phyloP scores from a whole-genome alignment of 2,113 vertebrate species.

The Aplodontia rufa region DNA sequence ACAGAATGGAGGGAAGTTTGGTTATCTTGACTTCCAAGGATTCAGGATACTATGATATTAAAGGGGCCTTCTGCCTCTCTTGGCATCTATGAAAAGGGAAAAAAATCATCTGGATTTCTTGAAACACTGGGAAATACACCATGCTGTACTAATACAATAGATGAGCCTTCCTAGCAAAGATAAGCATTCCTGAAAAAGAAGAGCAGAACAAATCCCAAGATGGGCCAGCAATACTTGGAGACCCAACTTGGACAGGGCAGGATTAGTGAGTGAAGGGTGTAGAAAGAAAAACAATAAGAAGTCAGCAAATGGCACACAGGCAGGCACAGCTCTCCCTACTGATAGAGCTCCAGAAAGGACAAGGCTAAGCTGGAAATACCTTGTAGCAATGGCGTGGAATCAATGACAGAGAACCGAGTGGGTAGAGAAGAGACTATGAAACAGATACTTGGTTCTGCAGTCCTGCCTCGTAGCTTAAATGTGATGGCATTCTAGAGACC shows the following conservation, averaged over 20 bases:
- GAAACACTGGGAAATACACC: background rate
- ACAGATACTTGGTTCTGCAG: background rate
- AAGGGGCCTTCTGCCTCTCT: background rate
- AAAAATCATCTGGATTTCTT: background rate
- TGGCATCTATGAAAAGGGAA: background rate
- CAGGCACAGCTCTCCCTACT: too few species aligned
- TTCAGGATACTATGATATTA: background rate
- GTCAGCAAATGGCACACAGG: background rate
- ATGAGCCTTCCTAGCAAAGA: background rate
- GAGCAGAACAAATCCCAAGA: background rate
- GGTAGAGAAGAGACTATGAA: background rate
- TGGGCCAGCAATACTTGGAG: background rate
- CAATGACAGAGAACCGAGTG: background rate
- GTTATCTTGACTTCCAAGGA: background rate
- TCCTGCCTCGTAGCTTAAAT: background rate
- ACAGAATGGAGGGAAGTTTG: background rate
- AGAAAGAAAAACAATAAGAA: background rate
- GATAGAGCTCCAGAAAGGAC: background rate
- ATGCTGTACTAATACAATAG: background rate
- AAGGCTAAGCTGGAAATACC: background rate
- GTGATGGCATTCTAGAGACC: background rate
- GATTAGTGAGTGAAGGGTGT: background rate
- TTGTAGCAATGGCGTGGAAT: rapidly evolving
- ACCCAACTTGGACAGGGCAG: background rate
- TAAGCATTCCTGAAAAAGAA: background rate